Evolutionary conservation across 2,113 vertebrate genomes (phyloP), one percentile per base, ranked within the genome.

Genomic region (Coregonus clupeaformis): DNA sequence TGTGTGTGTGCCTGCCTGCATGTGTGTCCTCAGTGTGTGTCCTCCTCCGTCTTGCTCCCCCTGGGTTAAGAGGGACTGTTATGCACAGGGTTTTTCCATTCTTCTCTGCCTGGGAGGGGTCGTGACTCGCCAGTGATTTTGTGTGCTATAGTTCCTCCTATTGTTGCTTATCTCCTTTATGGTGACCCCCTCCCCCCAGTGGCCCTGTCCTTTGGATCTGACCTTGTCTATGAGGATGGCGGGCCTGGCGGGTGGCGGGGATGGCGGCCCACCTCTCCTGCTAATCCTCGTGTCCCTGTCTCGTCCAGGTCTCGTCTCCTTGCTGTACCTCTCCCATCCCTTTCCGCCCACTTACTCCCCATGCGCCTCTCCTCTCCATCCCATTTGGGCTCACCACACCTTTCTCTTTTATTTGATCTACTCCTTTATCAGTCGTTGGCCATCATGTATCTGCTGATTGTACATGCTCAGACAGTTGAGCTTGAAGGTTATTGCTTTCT

Each of bases 131-230:
- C 49, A 89, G 92, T 91, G 82, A 89, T 92, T 90, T 88, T 84
- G 84, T 82, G 77, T 89, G 80, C 85, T 86, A 88, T 89, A 93
- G 94, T 97, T 97, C 95, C 95, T 95, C 88, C 88, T 84, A 96
- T 97, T 97, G 95, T 96, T 96, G 90, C 90, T 95, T 95, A 95
- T 96, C 95, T 94, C 82, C 91, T 94, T 89, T 91, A 91, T 91
- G 88, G 88, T 86, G 87, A 91, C 90, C 88, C 83, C 65, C 65
- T 42, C 63, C 63, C 25, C 16, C 14, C 63, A 29, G 72, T 83
- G 68, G 86, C 89, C 9, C 87, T 82, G 89, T 90, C 86, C 80
- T 87, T 90, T 88, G 85, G 90, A 81, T 83, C 75, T 91, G 90
- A 93, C 92, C 91, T 93, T 89, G 90, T 90, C 87, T 89, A 83